These are phyloP conservation scores for Anabacerthia variegaticeps DNA, from an alignment of 2,797 vertebrate genomes.

Conservation along the genomic window DNA sequence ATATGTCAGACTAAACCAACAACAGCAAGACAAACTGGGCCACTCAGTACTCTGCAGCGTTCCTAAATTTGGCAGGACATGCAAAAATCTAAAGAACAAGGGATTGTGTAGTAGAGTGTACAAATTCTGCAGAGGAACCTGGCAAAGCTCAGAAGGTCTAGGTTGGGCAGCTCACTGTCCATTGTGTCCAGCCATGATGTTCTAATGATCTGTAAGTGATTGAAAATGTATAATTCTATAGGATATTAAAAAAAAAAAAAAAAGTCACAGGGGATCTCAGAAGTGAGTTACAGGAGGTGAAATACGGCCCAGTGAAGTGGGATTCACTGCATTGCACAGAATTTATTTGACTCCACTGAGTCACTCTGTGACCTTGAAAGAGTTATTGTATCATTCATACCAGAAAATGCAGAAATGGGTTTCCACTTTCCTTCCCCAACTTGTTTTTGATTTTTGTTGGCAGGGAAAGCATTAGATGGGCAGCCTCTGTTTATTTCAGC, in stretches of 20 bases:
- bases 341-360: background rate
- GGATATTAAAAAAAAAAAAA: background rate
- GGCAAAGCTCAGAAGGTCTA: background rate
- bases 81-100: background rate
- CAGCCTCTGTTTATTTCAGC: background rate
- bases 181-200: accelerated
- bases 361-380: background rate
- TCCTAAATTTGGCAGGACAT: background rate
- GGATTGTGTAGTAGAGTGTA: background rate
- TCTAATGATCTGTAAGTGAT: background rate
- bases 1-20: background rate
- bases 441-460: background rate
- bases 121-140: background rate
- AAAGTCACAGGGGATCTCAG: background rate
- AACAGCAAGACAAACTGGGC: background rate
- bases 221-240: background rate
- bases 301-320: background rate
- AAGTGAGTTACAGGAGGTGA: background rate
- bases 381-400: background rate
- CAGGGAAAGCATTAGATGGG: background rate
- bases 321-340: background rate
- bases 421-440: background rate
- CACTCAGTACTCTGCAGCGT: background rate
- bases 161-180: background rate
- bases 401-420: background rate